A percentile compares a stretch with the other conserved stretches of the same genome.
phyloP scores from a whole-genome alignment of 2,888 invertebrate genomes.

The Nomada fabriciana region DNA sequence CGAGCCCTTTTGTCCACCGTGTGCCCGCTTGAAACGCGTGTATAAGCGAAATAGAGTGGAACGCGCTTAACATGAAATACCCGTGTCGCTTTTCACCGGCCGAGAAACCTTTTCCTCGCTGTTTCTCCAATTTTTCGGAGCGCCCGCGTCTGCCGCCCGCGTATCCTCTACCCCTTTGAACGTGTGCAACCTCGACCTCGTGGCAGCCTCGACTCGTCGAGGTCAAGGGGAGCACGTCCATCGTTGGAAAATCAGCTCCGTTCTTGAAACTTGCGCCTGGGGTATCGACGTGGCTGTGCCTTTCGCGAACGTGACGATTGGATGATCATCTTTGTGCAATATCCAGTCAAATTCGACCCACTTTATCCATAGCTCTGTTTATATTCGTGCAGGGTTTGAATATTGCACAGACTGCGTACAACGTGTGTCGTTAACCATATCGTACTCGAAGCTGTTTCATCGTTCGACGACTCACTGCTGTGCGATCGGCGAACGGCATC shows the following conservation, averaged over 20 bases:
- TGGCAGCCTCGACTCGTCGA: background rate
- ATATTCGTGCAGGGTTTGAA: background rate
- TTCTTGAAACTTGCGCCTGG: background rate
- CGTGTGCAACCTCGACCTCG: constrained; percentile 44
- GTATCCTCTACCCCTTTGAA: too few relatives aligned
- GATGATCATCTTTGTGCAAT: background rate
- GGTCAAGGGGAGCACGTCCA: constrained; percentile 39
- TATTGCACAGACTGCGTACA: background rate
- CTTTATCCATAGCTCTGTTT: background rate
- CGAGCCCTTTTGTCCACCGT: constrained; percentile 43
- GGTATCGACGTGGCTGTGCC: background rate
- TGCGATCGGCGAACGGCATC: background rate
- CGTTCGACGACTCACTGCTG: too few relatives aligned
- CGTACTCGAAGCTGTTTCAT: too few relatives aligned
- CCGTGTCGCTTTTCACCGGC: constrained; percentile 48
- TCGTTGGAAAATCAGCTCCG: constrained; percentile 1
- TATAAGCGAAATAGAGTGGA: constrained; percentile 61
- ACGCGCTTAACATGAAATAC: constrained; percentile 60
- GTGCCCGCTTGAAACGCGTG: constrained; percentile 40
- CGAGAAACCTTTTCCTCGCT: constrained; percentile 35
- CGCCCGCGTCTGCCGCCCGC: constrained; percentile 7
- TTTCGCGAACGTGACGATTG: background rate
- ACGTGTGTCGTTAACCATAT: background rate
- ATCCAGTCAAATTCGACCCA: too few relatives aligned
- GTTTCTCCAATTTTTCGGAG: constrained; percentile 33